Conservation (phyloP, 1,140 invertebrate genomes). For the Ips nitidus region DNA sequence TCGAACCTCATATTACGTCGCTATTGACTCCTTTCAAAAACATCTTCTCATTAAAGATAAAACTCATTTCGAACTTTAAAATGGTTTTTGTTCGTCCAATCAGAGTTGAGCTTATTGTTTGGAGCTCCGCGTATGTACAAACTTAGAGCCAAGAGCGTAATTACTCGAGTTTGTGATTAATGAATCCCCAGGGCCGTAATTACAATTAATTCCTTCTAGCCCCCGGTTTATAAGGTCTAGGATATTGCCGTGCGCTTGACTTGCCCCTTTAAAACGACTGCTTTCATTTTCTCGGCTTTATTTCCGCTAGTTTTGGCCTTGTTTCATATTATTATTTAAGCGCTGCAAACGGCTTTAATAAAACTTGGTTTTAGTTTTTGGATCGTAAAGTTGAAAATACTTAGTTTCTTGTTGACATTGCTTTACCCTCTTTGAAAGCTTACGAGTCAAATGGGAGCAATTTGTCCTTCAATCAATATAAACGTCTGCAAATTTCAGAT, state of each 20-base stretch:
- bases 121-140: constrained; percentile 48
- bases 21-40: constrained; percentile 8
- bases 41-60: constrained; percentile 10
- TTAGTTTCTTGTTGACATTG: no score
- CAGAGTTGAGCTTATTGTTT: constrained; percentile 44
- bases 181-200: constrained; percentile 53
- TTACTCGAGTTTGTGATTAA: constrained; percentile 53
- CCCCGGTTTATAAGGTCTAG: constrained; percentile 40
- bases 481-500: constrained; percentile 25
- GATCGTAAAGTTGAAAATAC: background rate
- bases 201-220: constrained; percentile 49
- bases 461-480: constrained; percentile 26
- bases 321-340: background rate
- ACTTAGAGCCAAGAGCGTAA: constrained; percentile 49
- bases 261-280: constrained; percentile 12
- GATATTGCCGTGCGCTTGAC: constrained; percentile 25
- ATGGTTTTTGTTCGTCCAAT: constrained; percentile 41
- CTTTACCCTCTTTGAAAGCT: background rate
- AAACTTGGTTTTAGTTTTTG: background rate
- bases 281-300: constrained; percentile 13
- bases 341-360: background rate
- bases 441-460: constrained; percentile 13
- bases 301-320: background rate
- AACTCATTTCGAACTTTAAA: constrained; percentile 18
- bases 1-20: background rate